Evolutionary conservation across 2,888 invertebrate species (phyloP).

Genomic region (Hemaris fuciformis): DNA sequence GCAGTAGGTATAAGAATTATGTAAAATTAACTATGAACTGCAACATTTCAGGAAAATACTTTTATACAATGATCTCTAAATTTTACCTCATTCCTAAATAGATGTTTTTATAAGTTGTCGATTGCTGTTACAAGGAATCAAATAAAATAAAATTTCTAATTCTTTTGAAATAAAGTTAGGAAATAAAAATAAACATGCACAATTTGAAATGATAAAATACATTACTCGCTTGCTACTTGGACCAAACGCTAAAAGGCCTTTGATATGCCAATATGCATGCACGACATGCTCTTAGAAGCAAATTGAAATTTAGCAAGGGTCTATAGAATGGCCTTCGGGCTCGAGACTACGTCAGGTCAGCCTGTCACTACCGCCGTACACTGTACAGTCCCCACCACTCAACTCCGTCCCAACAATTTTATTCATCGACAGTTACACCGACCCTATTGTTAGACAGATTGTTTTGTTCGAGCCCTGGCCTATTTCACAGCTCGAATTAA

Average conservation of each 20-base stretch:
- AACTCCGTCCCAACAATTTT: background rate
- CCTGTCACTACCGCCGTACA: background rate
- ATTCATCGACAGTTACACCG: background rate
- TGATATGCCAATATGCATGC: constrained; percentile 62
- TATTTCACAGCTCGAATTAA: background rate
- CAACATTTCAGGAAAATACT: too few relatives aligned
- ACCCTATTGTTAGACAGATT: background rate
- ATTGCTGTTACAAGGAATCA: too few relatives aligned
- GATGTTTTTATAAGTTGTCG: too few relatives aligned
- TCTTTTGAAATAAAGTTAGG: too few relatives aligned
- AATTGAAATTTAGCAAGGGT: constrained; percentile 55
- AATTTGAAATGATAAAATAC: background rate
- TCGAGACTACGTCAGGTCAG: background rate
- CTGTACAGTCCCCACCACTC: background rate
- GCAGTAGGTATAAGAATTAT: too few relatives aligned
- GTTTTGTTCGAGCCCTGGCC: background rate
- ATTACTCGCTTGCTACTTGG: constrained; percentile 6
- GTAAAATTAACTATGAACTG: too few relatives aligned
- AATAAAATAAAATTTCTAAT: too few relatives aligned
- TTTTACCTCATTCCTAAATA: too few relatives aligned
- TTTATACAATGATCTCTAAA: too few relatives aligned
- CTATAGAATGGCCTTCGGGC: constrained; percentile 6
- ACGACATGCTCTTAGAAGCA: constrained; percentile 47
- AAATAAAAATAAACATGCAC: background rate
- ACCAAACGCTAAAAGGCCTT: constrained; percentile 33